Evolutionary conservation across 2,888 invertebrate genomes (phyloP), one percentile per base, ranked within the genome.

Genomic region (Neoascia interrupta): DNA sequence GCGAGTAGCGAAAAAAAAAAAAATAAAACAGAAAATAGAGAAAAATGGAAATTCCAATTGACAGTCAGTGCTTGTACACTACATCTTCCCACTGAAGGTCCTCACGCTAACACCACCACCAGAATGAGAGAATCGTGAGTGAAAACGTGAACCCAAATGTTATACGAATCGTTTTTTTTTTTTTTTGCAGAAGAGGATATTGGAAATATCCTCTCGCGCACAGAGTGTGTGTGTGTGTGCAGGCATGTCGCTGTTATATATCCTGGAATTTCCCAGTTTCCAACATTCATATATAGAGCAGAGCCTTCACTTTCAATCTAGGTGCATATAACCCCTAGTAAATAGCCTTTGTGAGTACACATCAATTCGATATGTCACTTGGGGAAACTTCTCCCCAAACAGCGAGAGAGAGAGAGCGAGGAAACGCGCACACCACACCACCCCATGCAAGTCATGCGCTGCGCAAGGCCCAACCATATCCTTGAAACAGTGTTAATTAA

Each of bases 271-370:
- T 73, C 51, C 73, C 73, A 10, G 6, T 66, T 31, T 58, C 66
- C 61, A 54, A 34, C 43, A 41, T 10, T 60, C 8, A 6, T 5
- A 79, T 73, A 79, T 68, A 66, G 66, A 73, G 18, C 76, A 56
- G 79, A 56, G 72, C 66, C 73, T 79, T 79, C 79, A 73, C 73
- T 79, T 79, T 79, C 66, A 73, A 73, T 61, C 68, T 45, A 15
- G 43, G 45, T 51, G 53, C 41, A 43, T 8, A n/a, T n/a, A 31
- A 31, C 31, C 3, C 39, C n/a, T n/a, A n/a, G n/a, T n/a, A n/a
- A n/a, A n/a, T n/a, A n/a, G n/a, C n/a, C n/a, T n/a, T n/a, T n/a
- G n/a, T n/a, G n/a, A n/a, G 60, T 34, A 61, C 41, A 54, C 26
- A 19, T 54, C n/a, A 21, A 53, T 21, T 21, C 36, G 18, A n/a